Evolutionary conservation across 2,113 vertebrate species (phyloP).

Genomic region (Cercopithecus mona): DNA sequence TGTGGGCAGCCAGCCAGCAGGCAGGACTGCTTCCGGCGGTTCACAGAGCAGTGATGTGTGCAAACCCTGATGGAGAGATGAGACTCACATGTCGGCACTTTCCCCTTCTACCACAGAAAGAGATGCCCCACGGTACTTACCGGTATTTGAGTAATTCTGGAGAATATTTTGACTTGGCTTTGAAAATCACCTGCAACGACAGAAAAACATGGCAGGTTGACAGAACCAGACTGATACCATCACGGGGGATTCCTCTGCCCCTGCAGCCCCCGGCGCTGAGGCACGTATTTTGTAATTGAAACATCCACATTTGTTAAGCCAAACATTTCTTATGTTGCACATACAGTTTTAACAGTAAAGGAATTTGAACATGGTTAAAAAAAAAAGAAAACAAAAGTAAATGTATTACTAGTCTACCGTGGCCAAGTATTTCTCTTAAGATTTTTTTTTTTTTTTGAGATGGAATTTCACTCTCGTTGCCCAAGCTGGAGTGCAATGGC

Average conservation of each 20-base stretch:
- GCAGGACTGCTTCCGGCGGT: too few relatives aligned
- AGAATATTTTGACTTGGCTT: slow-evolving; percentile 95
- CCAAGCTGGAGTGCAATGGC: too few relatives aligned
- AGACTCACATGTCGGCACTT: accelerated
- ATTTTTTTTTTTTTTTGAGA: too few relatives aligned
- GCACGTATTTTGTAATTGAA: background rate
- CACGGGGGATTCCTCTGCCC: background rate
- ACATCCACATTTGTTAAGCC: background rate
- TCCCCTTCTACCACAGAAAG: background rate
- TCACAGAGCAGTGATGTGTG: accelerated
- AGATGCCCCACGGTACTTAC: slow-evolving; percentile 79
- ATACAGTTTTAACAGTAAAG: background rate
- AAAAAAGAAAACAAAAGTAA: background rate
- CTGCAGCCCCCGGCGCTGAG: accelerated
- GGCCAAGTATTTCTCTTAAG: background rate
- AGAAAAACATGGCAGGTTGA: background rate
- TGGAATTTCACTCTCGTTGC: too few relatives aligned
- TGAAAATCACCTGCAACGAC: slow-evolving; percentile 93
- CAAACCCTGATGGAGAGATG: too few relatives aligned
- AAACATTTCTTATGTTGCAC: background rate
- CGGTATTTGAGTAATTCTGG: slow-evolving; percentile 94
- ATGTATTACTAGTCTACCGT: background rate
- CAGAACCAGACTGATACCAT: accelerated
- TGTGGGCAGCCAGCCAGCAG: background rate
- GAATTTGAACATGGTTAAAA: background rate